Base-by-base conservation (phyloP, 2,113 vertebrate genomes). In the Anoplopoma fimbria region DNA sequence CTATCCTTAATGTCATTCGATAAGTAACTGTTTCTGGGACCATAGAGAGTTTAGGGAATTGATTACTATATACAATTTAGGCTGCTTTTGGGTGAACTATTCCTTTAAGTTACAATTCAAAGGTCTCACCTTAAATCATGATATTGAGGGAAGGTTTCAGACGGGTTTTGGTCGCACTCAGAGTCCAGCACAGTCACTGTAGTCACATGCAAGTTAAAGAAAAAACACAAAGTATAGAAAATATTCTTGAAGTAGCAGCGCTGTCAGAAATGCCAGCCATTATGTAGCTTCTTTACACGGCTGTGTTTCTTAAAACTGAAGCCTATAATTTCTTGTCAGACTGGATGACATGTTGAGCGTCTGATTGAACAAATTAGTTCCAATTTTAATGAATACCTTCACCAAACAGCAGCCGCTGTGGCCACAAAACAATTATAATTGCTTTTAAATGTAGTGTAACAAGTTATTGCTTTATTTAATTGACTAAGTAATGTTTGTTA, bases 271-370 rank as follows among this genome's bases (percentile, higher is more conserved):
- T n/a, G 2, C 1, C n/a, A n/a, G 45, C 9, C 21, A 19, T 31
- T 23, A 36, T 25, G 58, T 51, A 68, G 47, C 25, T 36, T 72
- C 29, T 69, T 27, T n/a, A 12, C 10, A 62, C 10, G 2, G 53
- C 53, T 55, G 27, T 40, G 38, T 47, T 38, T 5, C 63, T 55
- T 19, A 19, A 23, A 38, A 79, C 34, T 27, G n/a, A 69, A 49
- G 21, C 29, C 7, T 23, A 19, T 69, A n/a, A n/a, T n/a, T 69
- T 33, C 75, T 10, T 75, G 38, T 55, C n/a, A 63, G 55, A 74
- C 45, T 23, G 14, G 14, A 25, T 2, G 4, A 7, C 14, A 2
- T 67, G 40, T 13, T 60, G 73, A 2, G 21, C 2, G 8, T 71
- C 42, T 61, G 29, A 61, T 9, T n/a, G 9, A n/a, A 55, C 53